Conservation (phyloP, 2,888 invertebrate species). For the Pseudolycoriella hygida region DNA sequence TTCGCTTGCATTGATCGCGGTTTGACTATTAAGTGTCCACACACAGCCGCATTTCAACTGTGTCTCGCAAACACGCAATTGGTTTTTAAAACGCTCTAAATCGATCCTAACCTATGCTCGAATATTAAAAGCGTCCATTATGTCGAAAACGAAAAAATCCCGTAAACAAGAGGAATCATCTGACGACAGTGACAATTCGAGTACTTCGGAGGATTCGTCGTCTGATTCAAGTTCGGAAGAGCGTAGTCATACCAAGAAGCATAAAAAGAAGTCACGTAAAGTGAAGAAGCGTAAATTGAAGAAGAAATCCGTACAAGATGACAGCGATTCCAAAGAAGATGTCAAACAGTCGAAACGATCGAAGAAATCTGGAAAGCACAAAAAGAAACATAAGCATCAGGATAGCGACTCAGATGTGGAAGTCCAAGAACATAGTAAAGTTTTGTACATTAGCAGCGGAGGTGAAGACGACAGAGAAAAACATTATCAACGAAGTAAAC, state of each 20-base stretch:
- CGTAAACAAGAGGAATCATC: background rate
- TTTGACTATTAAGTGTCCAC: too few species aligned
- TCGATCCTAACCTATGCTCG: too few species aligned
- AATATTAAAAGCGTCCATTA: background rate
- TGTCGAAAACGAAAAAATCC: slow-evolving; percentile 1
- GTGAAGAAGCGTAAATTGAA: background rate
- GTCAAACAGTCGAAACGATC: background rate
- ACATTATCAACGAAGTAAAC: slow-evolving; percentile 1
- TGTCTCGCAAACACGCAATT: too few species aligned
- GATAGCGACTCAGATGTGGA: slow-evolving; percentile 4
- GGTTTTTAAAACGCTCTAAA: too few species aligned
- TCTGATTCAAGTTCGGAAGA: background rate
- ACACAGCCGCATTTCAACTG: too few species aligned
- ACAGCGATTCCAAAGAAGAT: background rate
- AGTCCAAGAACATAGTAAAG: slow-evolving; percentile 3
- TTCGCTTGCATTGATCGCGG: too few species aligned
- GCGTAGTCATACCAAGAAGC: background rate
- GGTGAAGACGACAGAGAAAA: background rate
- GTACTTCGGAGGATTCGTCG: background rate
- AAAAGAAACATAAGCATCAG: background rate
- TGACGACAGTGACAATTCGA: background rate
- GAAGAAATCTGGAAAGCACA: background rate
- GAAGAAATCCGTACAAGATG: background rate
- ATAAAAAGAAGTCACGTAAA: background rate
- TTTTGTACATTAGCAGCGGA: slow-evolving; percentile 5